phyloP scores from a whole-genome alignment of 1,140 invertebrate genomes.

The Saccostrea echinata region DNA sequence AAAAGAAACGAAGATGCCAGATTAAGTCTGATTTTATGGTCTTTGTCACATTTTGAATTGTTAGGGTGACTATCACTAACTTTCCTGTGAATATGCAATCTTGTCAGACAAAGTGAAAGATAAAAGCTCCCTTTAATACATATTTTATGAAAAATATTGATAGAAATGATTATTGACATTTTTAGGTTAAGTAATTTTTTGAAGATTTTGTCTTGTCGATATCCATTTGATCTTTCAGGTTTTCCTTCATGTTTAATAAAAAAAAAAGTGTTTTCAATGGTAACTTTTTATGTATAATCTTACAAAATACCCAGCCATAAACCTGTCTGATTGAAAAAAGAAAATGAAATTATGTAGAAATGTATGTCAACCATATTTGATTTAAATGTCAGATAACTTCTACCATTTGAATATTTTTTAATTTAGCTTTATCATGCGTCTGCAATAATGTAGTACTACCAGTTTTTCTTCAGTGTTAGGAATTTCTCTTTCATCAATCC shows the following conservation, averaged over 20 bases:
- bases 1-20: conserved; percentile 4
- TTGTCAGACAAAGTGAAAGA: not conserved
- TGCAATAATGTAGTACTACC: not conserved
- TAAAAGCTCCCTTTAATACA: conserved; percentile 29
- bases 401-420: not conserved
- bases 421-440: not conserved
- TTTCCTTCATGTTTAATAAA: not conserved
- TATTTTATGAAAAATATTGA: conserved; percentile 38
- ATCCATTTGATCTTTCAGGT: not conserved
- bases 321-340: not conserved
- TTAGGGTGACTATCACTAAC: conserved; percentile 22
- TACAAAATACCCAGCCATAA: not conserved
- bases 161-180: not conserved
- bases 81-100: not conserved
- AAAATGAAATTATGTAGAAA: not conserved
- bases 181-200: conserved; percentile 6
- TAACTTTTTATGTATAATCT: not conserved
- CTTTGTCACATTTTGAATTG: conserved; percentile 18
- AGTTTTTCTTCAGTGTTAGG: not conserved
- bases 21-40: conserved; percentile 35
- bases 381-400: no score
- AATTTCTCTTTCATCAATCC: not conserved
- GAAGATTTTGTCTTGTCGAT: not conserved
- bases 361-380: not conserved
- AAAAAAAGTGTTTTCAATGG: not conserved